phyloP scores from a whole-genome alignment of 2,797 vertebrate species.

The Poecilia gillii region DNA sequence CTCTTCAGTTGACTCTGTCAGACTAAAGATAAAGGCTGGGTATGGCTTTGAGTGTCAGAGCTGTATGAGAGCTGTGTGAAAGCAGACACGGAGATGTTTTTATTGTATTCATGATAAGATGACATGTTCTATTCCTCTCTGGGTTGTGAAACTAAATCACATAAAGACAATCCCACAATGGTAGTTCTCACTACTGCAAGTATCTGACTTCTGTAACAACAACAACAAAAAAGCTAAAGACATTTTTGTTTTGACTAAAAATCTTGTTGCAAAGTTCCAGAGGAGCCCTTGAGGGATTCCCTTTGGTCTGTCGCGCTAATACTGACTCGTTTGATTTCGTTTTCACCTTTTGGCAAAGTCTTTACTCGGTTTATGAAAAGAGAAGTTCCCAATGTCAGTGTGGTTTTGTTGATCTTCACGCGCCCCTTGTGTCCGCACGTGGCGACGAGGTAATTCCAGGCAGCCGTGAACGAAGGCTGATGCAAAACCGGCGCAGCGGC shows the following conservation, averaged over 20 bases:
- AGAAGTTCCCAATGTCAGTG: slow-evolving; percentile 21
- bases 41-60: neutral
- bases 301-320: neutral
- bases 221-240: neutral
- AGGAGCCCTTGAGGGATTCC: neutral
- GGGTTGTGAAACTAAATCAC: neutral
- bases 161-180: neutral
- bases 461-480: neutral
- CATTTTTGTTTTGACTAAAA: neutral
- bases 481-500: neutral
- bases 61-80: neutral
- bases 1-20: neutral
- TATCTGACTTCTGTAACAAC: slow-evolving; percentile 1
- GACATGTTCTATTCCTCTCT: slow-evolving; percentile 5
- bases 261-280: neutral
- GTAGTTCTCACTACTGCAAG: neutral
- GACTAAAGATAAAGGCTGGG: neutral
- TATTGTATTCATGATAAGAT: neutral
- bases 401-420: neutral
- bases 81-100: slow-evolving; percentile 9
- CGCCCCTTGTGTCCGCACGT: neutral
- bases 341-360: slow-evolving; percentile 21
- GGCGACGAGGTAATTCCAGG: neutral
- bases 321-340: slow-evolving; percentile 7
- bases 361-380: slow-evolving; percentile 23